Conservation (phyloP, 2,888 invertebrate species). For the Phasia obesa region DNA sequence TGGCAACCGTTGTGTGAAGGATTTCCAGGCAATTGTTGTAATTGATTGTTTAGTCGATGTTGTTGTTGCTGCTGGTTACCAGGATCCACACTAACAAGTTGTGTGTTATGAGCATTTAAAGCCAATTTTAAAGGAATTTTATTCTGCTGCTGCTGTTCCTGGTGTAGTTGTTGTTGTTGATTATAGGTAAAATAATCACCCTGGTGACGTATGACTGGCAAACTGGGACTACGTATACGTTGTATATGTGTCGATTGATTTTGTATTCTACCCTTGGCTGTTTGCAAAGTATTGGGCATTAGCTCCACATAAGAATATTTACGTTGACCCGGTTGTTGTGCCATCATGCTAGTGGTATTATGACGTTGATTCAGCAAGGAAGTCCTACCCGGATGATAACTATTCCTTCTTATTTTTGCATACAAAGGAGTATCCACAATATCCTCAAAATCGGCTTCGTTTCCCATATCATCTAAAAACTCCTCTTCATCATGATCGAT, state of each 20-base stretch:
- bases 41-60: constrained; percentile 76
- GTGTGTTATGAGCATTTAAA: constrained; percentile 44
- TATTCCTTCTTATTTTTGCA: constrained; percentile 72
- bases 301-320: constrained; percentile 75
- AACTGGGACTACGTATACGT: constrained; percentile 85
- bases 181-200: constrained; percentile 72
- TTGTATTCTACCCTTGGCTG: constrained; percentile 80
- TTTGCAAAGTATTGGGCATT: constrained; percentile 76
- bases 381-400: constrained; percentile 73
- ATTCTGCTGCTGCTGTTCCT: constrained; percentile 61
- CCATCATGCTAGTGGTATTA: constrained; percentile 72
- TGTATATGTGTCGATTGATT: constrained; percentile 67
- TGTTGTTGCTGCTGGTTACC: constrained; percentile 69
- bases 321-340: constrained; percentile 70
- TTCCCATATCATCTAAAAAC: constrained; percentile 65
- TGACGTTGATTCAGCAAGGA: constrained; percentile 74
- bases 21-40: constrained; percentile 73
- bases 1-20: constrained; percentile 81
- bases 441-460: constrained; percentile 77
- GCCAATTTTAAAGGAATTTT: constrained; percentile 63
- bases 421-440: constrained; percentile 71
- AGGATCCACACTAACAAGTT: constrained; percentile 58
- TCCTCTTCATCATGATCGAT: constrained; percentile 70
- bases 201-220: constrained; percentile 85
- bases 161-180: constrained; percentile 69